Conservation (phyloP, 2,797 vertebrate genomes). For the Pseudochirops corinnae region DNA sequence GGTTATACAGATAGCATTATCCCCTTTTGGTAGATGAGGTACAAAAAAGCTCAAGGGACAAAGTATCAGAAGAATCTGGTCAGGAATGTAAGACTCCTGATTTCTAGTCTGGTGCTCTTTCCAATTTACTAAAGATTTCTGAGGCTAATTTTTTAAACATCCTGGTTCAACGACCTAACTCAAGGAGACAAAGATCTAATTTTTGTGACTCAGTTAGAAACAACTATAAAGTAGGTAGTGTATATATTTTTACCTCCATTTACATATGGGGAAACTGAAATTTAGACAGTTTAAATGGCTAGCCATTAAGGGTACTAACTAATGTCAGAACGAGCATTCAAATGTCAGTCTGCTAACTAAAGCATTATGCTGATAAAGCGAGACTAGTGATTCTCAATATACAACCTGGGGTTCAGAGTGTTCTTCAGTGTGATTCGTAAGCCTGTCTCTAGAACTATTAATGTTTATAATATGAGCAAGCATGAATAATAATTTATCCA, state of each 20-base stretch:
- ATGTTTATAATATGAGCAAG: neutral
- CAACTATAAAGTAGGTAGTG: neutral
- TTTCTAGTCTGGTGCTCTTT: neutral
- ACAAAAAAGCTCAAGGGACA: neutral
- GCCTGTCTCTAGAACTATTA: neutral
- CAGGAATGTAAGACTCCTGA: neutral
- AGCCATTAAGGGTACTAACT: neutral
- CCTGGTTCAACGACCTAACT: neutral
- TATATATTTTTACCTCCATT: neutral
- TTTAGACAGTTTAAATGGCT: neutral
- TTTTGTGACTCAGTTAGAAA: neutral
- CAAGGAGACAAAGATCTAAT: neutral
- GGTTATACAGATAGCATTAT: fast-evolving
- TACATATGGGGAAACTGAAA: neutral
- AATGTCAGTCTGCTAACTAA: neutral
- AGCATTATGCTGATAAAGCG: neutral
- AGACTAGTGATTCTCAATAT: neutral
- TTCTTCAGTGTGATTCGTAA: neutral
- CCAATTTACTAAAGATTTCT: neutral
- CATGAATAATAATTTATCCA: neutral
- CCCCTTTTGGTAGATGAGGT: neutral
- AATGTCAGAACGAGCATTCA: neutral
- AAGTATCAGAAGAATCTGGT: neutral
- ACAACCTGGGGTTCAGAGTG: neutral
- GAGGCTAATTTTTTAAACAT: neutral